A percentile compares a stretch with the other conserved stretches of the same genome.
Evolutionary conservation across 2,888 invertebrate species (phyloP).

Genomic region (Eilema depressum): DNA sequence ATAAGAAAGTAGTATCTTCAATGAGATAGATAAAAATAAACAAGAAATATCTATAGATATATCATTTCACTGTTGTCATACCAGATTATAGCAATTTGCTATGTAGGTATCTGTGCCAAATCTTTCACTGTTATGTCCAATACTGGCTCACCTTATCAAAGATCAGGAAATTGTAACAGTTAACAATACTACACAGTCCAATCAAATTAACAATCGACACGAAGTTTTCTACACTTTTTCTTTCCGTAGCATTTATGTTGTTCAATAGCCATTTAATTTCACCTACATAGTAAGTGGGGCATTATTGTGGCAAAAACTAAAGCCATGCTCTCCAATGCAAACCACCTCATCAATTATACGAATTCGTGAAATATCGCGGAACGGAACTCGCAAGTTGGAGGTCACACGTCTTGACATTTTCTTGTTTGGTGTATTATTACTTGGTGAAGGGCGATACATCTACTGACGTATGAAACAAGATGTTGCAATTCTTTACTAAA

Average conservation of each 20-base stretch:
- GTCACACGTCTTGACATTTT: slow-evolving; percentile 82
- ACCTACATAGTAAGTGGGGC: slow-evolving; percentile 70
- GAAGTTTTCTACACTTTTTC: slow-evolving; percentile 20
- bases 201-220: slow-evolving; percentile 6
- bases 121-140: slow-evolving; percentile 23
- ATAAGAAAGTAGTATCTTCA: not conserved
- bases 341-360: slow-evolving; percentile 25
- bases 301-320: slow-evolving; percentile 39
- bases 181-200: not conserved
- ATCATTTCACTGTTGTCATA: not conserved
- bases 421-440: slow-evolving; percentile 66
- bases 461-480: slow-evolving; percentile 52
- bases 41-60: not conserved
- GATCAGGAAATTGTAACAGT: not conserved
- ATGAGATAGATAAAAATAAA: not conserved
- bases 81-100: slow-evolving; percentile 25
- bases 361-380: slow-evolving; percentile 52
- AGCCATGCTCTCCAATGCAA: slow-evolving; percentile 26
- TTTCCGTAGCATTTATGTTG: slow-evolving; percentile 56
- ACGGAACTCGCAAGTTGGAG: slow-evolving; percentile 72
- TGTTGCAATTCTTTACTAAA: slow-evolving; percentile 27
- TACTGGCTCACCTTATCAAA: not conserved
- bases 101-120: slow-evolving; percentile 29
- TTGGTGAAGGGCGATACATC: slow-evolving; percentile 72
- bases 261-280: slow-evolving; percentile 70